Evolutionary conservation across 2,113 vertebrate genomes (phyloP), one percentile per base, ranked within the genome.

Genomic region (Cyrtonyx montezumae): DNA sequence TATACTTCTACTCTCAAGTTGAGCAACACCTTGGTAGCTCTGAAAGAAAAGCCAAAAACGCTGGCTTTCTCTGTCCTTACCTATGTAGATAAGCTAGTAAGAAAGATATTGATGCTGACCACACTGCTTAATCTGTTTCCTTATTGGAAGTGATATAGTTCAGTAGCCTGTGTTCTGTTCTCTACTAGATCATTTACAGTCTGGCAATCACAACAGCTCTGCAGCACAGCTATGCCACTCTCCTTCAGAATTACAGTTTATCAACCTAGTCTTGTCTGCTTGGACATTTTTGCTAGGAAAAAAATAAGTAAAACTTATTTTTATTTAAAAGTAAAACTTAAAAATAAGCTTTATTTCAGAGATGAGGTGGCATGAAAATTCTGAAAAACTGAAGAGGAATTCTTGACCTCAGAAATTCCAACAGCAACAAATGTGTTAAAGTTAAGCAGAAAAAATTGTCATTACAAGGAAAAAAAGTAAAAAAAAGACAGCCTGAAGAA

Each of bases 361-460:
- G 15, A 45, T 21, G 32, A 81, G 43, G 8, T 23, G 23, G 45
- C 4, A 18, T 30, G 5, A 2, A 77, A 26, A 74, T 78, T 80
- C 48, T 80, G 18, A 13, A 53, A 70, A 67, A 20, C 20, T 45
- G 49, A 70, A 37, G 58, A 42, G 8, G 7, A 53, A 4, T 2
- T 43, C 14, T 21, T 30, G 2, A 30, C 21, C 7, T 61, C 18
- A 46, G 59, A 7, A 66, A 36, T 74, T 83, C 22, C 56, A 25
- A 69, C 83, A 65, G 8, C 12, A 48, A 2, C 3, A 34, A 40
- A 40, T 21, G 5, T 68, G 2, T 19, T 21, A 22, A 58, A 75
- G 4, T 2, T 40, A 21, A 7, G 13, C 8, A 36, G 0, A 0
- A 0, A 40, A 40, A 48, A 40, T 4, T 87, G 6, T n/a, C 81